These are phyloP conservation scores for Drosophila ogumai DNA, from an alignment of 1,140 invertebrate species.

Conservation along the genomic window DNA sequence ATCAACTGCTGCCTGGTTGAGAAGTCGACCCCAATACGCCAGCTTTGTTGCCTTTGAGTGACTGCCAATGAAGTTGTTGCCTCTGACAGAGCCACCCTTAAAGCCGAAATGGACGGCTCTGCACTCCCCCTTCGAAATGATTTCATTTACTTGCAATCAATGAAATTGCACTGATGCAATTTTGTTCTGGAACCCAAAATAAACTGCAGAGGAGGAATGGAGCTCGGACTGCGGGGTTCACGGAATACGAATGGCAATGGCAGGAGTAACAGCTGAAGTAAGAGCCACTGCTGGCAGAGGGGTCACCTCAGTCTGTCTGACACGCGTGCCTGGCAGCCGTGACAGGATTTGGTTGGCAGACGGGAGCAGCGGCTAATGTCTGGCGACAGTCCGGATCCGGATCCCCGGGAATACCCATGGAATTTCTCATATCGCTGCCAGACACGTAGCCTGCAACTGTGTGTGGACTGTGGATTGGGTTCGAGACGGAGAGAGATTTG, in stretches of 20 bases:
- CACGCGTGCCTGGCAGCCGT: slow-evolving; percentile 49
- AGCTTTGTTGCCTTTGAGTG: slow-evolving; percentile 15
- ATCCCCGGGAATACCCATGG: slow-evolving; percentile 15
- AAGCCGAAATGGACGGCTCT: slow-evolving; percentile 38
- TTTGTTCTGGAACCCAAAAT: slow-evolving; percentile 62
- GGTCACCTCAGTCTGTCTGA: slow-evolving; percentile 39
- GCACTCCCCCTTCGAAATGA: slow-evolving; percentile 51
- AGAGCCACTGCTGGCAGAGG: not conserved
- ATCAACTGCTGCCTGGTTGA: slow-evolving; percentile 17
- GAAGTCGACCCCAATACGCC: slow-evolving; percentile 25
- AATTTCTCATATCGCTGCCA: slow-evolving; percentile 67
- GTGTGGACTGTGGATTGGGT: slow-evolving; percentile 19
- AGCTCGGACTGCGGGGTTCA: slow-evolving; percentile 9
- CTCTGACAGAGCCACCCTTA: slow-evolving; percentile 10
- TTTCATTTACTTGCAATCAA: slow-evolving; percentile 84
- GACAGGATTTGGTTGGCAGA: slow-evolving; percentile 32
- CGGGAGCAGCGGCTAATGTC: slow-evolving; percentile 41
- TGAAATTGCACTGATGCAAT: slow-evolving; percentile 81
- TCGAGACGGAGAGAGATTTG: slow-evolving; percentile 62
- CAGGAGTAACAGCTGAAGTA: slow-evolving; percentile 14
- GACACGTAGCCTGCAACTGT: slow-evolving; percentile 46
- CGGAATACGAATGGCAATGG: not conserved
- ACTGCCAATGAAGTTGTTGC: slow-evolving; percentile 38
- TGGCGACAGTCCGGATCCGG: slow-evolving; percentile 37
- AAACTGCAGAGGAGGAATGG: slow-evolving; percentile 49